Base-by-base conservation (phyloP, 1,140 invertebrate species). In the Orchesella cincta region DNA sequence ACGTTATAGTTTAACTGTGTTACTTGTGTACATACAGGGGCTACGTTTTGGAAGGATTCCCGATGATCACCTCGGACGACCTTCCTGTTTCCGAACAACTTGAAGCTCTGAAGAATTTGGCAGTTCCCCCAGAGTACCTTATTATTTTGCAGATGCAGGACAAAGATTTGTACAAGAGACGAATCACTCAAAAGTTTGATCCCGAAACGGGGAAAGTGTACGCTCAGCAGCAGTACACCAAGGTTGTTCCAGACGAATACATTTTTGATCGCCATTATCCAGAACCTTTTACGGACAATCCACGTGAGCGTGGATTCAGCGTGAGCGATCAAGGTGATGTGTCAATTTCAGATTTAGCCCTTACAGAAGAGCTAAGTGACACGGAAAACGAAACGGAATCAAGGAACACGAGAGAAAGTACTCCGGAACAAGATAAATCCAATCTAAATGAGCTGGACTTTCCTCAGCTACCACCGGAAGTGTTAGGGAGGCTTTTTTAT, bases 131-230 rank as follows among this genome's bases (percentile, higher is more conserved):
- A 0, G 67, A 79, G 20, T 79, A 74, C 62, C 36, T 78, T 0
- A 52, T 81, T 23, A 29, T 81, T 5, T 28, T 80, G 16, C 57
- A 81, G 75, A 81, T 81, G 78, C 76, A 81, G 75, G 80, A 81
- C 73, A 34, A 74, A 14, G 80, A 81, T 71, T 36, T 81, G 29
- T 79, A 57, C 36, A 74, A 75, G 36, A 54, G 78, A 39, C 52
- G 80, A n/a, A 35, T 75, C 0, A 36, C 29, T 31, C 80, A 81
- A 67, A 81, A 79, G 62, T 35, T 77, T 1, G 80, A 81, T 62
- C 75, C 77, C 1, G 72, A 67, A 29, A 79, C 80, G 18, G 23
- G 36, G 0, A 1, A 57, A 3, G 34, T 80, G 0, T 80, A 80
- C 64, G 35, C 14, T 3, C 3, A 46, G 1, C 23, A 29, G 16